These are phyloP conservation scores for Caenorhabditis remanei DNA, from an alignment of 1,140 invertebrate species.

Conservation along the genomic window DNA sequence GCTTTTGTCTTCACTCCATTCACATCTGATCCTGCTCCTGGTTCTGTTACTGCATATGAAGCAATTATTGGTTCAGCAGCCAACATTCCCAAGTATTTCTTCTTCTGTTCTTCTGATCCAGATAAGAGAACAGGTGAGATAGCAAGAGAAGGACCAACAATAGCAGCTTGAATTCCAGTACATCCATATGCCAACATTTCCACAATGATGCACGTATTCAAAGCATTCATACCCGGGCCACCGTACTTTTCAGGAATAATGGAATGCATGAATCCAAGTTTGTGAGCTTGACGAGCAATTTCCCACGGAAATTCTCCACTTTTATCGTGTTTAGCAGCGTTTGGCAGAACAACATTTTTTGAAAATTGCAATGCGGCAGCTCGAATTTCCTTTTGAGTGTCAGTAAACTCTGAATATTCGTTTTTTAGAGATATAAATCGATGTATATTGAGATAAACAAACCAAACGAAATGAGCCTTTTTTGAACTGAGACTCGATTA, in stretches of 20 bases:
- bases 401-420: slow-evolving; percentile 71
- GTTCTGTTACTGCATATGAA: slow-evolving; percentile 94
- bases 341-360: slow-evolving; percentile 89
- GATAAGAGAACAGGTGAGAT: slow-evolving; percentile 89
- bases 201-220: slow-evolving; percentile 86
- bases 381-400: slow-evolving; percentile 83
- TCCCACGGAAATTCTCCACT: slow-evolving; percentile 93
- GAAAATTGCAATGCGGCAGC: slow-evolving; percentile 91
- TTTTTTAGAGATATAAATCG: not conserved
- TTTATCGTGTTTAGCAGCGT: slow-evolving; percentile 89
- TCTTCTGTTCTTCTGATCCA: slow-evolving; percentile 89
- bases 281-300: slow-evolving; percentile 92
- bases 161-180: slow-evolving; percentile 90
- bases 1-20: slow-evolving; percentile 86
- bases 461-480: slow-evolving; percentile 42
- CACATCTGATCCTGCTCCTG: slow-evolving; percentile 85
- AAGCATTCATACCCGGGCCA: slow-evolving; percentile 80
- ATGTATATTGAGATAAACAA: not conserved
- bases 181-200: slow-evolving; percentile 95
- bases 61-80: slow-evolving; percentile 89
- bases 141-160: slow-evolving; percentile 84
- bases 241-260: slow-evolving; percentile 84
- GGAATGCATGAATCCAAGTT: slow-evolving; percentile 88
- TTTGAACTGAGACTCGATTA: not conserved
- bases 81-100: slow-evolving; percentile 89